These are phyloP conservation scores for Aplodontia rufa DNA, from an alignment of 2,113 vertebrate species.

Conservation along the genomic window DNA sequence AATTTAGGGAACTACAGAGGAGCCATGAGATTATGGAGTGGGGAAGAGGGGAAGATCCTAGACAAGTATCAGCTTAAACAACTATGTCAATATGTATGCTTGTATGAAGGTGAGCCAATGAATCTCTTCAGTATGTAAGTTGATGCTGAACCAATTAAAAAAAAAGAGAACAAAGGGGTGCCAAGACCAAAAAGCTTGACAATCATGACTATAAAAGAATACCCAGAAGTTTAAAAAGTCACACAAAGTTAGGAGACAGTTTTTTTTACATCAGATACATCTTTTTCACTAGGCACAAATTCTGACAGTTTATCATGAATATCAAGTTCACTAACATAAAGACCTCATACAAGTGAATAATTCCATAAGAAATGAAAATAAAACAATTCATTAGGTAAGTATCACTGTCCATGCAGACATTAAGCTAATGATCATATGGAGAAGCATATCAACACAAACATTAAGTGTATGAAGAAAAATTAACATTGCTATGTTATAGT, in stretches of 20 bases:
- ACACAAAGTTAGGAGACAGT: background rate
- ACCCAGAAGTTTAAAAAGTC: background rate
- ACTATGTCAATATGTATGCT: too few species aligned
- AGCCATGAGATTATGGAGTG: too few species aligned
- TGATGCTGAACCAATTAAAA: too few species aligned
- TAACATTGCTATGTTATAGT: background rate
- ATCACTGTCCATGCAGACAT: background rate
- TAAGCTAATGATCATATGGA: background rate
- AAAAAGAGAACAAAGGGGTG: background rate
- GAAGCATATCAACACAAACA: background rate
- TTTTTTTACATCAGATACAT: background rate
- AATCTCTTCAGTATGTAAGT: too few species aligned
- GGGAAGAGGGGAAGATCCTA: too few species aligned
- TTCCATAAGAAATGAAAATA: constrained; percentile 1
- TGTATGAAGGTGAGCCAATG: too few species aligned
- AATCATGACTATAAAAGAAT: background rate
- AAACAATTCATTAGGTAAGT: constrained; percentile 9
- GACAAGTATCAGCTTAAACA: too few species aligned
- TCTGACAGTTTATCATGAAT: background rate
- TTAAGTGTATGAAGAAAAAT: background rate
- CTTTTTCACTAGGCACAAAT: background rate
- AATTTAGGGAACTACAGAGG: too few species aligned
- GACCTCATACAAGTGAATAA: background rate
- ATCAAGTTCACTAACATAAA: background rate
- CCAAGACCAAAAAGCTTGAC: background rate